Evolutionary conservation across 2,888 invertebrate species (phyloP), one percentile per base, ranked within the genome.

Genomic region (Sipha maydis): DNA sequence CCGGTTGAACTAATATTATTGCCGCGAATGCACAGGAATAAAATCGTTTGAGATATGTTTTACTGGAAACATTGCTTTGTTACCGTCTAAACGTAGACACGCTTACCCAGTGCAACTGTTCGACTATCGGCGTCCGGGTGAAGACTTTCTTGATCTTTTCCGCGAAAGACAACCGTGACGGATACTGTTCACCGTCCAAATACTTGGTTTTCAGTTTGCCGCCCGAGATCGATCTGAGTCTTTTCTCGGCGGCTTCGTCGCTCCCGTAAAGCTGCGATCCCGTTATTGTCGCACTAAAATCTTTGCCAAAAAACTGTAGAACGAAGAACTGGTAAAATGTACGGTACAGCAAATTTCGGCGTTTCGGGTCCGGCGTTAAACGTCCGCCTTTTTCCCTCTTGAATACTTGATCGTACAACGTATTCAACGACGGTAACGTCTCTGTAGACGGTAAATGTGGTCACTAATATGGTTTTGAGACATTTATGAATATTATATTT

Each of bases 201-300:
- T 54, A n/a, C 41, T 78, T 56, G 54, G 78, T 78, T 56, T 28
- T n/a, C n/a, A n/a, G n/a, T n/a, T n/a, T n/a, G n/a, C n/a, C n/a
- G n/a, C n/a, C n/a, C n/a, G n/a, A n/a, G n/a, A n/a, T n/a, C n/a
- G n/a, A n/a, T n/a, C n/a, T n/a, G n/a, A n/a, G n/a, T n/a, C n/a
- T n/a, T n/a, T 54, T 78, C 5, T 14, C 9, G 19, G 78, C 28
- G 1, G 4, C 1, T 14, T n/a, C 28, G 54, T 78, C 54, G 78
- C 54, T 8, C 28, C 78, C 78, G 54, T 78, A 78, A 11, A 78
- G n/a, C 25, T 78, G 78, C n/a, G 78, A 78, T 9, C 48, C 78
- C 8, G 78, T 54, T 28, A 78, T 11, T 11, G 48, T 48, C 8
- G 48, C 7, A 48, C 11, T 48, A 11, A 48, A 48, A 48, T 48